Evolutionary conservation across 2,888 invertebrate species (phyloP), one percentile per base, ranked within the genome.

Genomic region (Actias luna): DNA sequence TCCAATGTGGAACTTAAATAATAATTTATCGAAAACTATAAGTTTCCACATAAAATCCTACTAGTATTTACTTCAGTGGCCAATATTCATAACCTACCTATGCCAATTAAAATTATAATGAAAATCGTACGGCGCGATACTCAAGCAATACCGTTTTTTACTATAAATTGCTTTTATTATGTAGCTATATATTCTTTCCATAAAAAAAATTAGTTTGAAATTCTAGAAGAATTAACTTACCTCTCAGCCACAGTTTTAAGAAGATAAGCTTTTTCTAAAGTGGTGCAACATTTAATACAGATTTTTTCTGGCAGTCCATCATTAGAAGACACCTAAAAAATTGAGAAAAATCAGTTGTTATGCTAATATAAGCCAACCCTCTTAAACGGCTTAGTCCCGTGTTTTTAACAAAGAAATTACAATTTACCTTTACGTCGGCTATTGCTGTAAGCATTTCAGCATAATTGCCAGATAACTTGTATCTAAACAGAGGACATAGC

Each of bases 391-490:
- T 22, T 25, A 10, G 50, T 16, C 8, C 10, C 25, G 7, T 25
- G 4, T 2, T 12, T 25, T 52, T 27, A 12, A 12, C 22, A n/a
- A 2, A 50, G 12, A 50, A 50, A 12, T 22, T 46, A 5, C 10
- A 69, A 70, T 73, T 70, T 75, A 91, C 92, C 86, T 92, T 92
- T 59, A 92, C 90, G 75, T 92, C 89, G 35, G 92, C 92, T 69
- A 92, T 88, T 61, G 92, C 86, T 71, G 92, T 92, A 64, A 92
- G 82, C 92, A 92, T 92, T 87, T 92, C 92, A 61, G 92, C 92
- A 80, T 92, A 92, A 84, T 92, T 92, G 67, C 92, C 92, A 68
- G 91, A 88, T 66, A 89, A 76, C 73, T 91, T 89, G 67, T 92
- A 92, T 79, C 85, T 87, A 77, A 92, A 92, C 64, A 92, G 77